These are phyloP conservation scores for Perca schrenkii DNA, from an alignment of 2,113 vertebrate species.

Conservation along the genomic window DNA sequence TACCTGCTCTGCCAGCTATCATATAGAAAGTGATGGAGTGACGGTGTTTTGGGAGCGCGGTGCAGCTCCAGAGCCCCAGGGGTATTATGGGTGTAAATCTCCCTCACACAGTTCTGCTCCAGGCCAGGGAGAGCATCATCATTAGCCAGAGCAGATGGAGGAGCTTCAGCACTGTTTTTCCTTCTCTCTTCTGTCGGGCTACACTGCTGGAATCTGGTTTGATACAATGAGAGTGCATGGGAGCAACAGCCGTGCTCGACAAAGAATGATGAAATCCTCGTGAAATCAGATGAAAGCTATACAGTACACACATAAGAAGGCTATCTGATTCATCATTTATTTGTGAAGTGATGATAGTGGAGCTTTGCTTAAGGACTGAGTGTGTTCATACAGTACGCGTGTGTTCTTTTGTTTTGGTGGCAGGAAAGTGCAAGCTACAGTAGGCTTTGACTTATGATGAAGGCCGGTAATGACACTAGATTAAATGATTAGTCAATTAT, in stretches of 20 bases:
- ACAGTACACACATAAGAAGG: slow-evolving; percentile 40
- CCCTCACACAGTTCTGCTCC: slow-evolving; percentile 77
- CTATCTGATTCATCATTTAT: slow-evolving; percentile 76
- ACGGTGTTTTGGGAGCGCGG: slow-evolving; percentile 67
- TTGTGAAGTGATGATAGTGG: slow-evolving; percentile 56
- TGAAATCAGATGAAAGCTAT: slow-evolving; percentile 79
- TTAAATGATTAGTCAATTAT: neutral
- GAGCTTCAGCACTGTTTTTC: slow-evolving; percentile 62
- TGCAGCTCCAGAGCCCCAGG: slow-evolving; percentile 63
- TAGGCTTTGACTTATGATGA: neutral
- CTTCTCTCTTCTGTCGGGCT: slow-evolving; percentile 52
- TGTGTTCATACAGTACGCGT: slow-evolving; percentile 22
- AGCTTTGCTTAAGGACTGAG: slow-evolving; percentile 44
- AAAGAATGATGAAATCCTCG: slow-evolving; percentile 81
- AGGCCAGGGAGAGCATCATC: slow-evolving; percentile 78
- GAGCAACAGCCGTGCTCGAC: slow-evolving; percentile 63
- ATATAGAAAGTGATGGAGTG: slow-evolving; percentile 80
- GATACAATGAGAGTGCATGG: slow-evolving; percentile 51
- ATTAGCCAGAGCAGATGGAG: slow-evolving; percentile 80
- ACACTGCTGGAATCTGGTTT: slow-evolving; percentile 74
- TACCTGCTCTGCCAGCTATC: slow-evolving; percentile 78
- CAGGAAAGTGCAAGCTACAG: neutral
- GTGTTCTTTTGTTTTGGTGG: slow-evolving; percentile 40
- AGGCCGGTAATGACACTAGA: neutral
- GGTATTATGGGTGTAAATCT: slow-evolving; percentile 82